Conservation (phyloP, 2,888 invertebrate species). For the Drosophila buzzatii region DNA sequence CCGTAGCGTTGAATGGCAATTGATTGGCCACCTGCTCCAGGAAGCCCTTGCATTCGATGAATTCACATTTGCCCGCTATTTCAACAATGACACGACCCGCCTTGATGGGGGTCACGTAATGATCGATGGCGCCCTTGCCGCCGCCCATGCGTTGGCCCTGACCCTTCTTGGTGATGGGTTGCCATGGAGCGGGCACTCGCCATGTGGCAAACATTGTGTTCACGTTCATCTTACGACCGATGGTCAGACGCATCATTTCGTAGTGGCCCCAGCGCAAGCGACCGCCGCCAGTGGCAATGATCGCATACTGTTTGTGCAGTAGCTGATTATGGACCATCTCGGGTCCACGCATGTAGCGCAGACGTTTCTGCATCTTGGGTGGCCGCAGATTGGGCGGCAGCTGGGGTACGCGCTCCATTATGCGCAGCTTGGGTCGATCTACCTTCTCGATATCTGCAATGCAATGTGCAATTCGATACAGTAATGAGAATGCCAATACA, state of each 20-base stretch:
- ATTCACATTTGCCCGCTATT: slow-evolving; percentile 96
- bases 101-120: slow-evolving; percentile 97
- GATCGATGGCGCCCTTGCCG: slow-evolving; percentile 97
- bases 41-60: slow-evolving; percentile 89
- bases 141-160: slow-evolving; percentile 97
- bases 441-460: slow-evolving; percentile 89
- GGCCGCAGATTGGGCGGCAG: slow-evolving; percentile 89
- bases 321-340: slow-evolving; percentile 94
- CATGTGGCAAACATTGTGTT: slow-evolving; percentile 96
- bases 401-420: slow-evolving; percentile 91
- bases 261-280: slow-evolving; percentile 92
- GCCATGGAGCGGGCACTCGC: slow-evolving; percentile 98
- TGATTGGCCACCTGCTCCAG: slow-evolving; percentile 90
- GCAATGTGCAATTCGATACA: not conserved
- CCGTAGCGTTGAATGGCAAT: slow-evolving; percentile 95
- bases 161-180: slow-evolving; percentile 95
- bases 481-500: not conserved
- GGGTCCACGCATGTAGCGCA: slow-evolving; percentile 95
- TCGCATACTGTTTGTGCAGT: slow-evolving; percentile 96
- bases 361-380: slow-evolving; percentile 93
- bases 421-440: slow-evolving; percentile 89
- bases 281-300: slow-evolving; percentile 94
- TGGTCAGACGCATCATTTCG: slow-evolving; percentile 92
- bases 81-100: slow-evolving; percentile 96
- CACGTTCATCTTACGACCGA: slow-evolving; percentile 92